Evolutionary conservation across 2,113 vertebrate species (phyloP).

Genomic region (Crotalus tigris): DNA sequence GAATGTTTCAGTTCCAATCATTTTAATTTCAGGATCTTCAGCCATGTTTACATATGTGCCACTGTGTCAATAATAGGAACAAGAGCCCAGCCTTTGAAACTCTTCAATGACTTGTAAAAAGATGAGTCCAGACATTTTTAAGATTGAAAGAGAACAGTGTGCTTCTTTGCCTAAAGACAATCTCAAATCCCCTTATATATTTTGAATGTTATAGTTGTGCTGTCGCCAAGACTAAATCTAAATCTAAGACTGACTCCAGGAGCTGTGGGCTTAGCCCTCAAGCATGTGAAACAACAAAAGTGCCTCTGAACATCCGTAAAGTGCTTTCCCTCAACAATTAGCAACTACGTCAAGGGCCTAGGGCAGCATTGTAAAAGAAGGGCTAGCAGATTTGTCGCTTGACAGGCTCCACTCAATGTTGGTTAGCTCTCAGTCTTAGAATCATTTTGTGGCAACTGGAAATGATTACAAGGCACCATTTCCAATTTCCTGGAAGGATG

Average conservation of each 20-base stretch:
- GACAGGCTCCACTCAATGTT: not conserved
- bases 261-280: not conserved
- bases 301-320: not conserved
- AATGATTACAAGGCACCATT: not conserved
- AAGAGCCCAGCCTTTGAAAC: not conserved
- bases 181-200: not conserved
- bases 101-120: not conserved
- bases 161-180: not conserved
- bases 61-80: not conserved
- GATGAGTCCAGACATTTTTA: not conserved
- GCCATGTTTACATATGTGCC: not conserved
- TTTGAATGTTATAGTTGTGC: not conserved
- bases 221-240: not conserved
- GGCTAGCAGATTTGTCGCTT: not conserved
- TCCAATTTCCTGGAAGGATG: not conserved
- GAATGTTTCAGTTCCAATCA: not conserved
- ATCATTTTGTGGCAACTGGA: not conserved
- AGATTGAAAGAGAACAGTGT: not conserved
- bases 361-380: not conserved
- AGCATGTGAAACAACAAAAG: constrained; percentile 5
- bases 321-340: not conserved
- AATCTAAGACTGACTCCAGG: not conserved
- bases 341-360: not conserved
- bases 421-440: not conserved
- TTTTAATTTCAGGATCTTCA: not conserved